phyloP scores from a whole-genome alignment of 2,888 invertebrate genomes.

The Fragum fragum region DNA sequence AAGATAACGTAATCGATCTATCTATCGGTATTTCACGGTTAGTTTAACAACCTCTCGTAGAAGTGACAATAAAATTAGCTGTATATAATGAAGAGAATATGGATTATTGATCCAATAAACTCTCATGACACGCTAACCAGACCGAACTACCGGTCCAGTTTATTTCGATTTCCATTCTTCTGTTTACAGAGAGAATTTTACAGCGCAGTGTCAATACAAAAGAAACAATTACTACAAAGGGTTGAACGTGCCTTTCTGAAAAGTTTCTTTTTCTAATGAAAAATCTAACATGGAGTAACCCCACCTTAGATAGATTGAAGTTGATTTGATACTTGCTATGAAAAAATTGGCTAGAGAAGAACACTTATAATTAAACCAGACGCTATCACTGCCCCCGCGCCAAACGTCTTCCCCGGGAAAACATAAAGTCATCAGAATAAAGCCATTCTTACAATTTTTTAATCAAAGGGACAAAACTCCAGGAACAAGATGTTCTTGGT shows the following conservation, averaged over 20 bases:
- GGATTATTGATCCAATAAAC: conserved; percentile 23
- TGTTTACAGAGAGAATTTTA: neutral
- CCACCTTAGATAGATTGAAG: too few relatives aligned
- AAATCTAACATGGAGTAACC: too few relatives aligned
- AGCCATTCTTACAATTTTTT: too few relatives aligned
- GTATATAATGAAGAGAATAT: conserved; percentile 16
- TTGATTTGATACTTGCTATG: too few relatives aligned
- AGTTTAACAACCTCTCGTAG: neutral
- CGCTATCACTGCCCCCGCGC: too few relatives aligned
- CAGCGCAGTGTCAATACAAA: neutral
- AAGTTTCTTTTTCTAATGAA: neutral
- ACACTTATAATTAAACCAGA: too few relatives aligned
- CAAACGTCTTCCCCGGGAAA: too few relatives aligned
- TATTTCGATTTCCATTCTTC: neutral
- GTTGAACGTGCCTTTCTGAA: neutral
- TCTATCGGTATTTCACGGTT: conserved; percentile 3
- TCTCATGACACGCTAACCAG: neutral
- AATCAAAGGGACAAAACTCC: too few relatives aligned
- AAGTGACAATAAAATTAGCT: conserved; percentile 22
- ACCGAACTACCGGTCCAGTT: conserved; percentile 1
- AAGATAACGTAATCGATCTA: neutral
- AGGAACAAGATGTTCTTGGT: too few relatives aligned
- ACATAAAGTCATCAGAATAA: too few relatives aligned
- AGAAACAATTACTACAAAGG: neutral
- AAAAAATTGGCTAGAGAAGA: too few relatives aligned